Conservation (phyloP, 1,140 invertebrate genomes). For the Diachasmimorpha longicaudata region DNA sequence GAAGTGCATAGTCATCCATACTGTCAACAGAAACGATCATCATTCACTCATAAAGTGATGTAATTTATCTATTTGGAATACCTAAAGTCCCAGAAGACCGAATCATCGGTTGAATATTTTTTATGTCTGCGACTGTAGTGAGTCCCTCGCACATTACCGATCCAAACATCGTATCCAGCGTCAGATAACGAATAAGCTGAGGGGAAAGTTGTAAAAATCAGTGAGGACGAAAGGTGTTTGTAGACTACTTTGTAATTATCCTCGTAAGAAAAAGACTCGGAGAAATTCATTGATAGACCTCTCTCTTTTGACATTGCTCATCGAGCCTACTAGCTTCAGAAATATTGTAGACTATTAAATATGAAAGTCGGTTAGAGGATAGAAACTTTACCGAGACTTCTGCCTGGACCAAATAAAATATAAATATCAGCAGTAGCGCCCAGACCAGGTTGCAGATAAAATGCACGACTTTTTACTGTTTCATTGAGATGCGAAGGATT, state of each 20-base stretch:
- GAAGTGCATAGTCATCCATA: neutral
- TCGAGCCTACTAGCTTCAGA: too few species aligned
- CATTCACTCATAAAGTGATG: neutral
- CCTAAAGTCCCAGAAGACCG: constrained; percentile 63
- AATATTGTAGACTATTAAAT: neutral
- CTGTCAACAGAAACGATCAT: neutral
- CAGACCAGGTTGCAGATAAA: neutral
- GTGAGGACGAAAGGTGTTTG: neutral
- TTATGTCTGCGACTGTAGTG: constrained; percentile 53
- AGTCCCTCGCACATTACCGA: constrained; percentile 62
- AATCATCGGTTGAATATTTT: constrained; percentile 41
- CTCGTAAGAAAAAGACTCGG: neutral
- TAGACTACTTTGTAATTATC: neutral
- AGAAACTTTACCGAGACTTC: neutral
- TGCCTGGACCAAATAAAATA: neutral
- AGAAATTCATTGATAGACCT: neutral
- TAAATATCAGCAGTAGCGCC: neutral
- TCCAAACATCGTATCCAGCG: constrained; percentile 63
- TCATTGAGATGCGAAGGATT: constrained; percentile 27
- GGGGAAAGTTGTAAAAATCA: neutral
- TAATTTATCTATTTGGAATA: neutral
- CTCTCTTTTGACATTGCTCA: too few species aligned
- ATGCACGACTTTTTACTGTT: neutral
- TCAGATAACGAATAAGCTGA: constrained; percentile 61
- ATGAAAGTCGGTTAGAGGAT: neutral